Base-by-base conservation (phyloP, 2,888 invertebrate genomes). In the Drosophila stalkeri region DNA sequence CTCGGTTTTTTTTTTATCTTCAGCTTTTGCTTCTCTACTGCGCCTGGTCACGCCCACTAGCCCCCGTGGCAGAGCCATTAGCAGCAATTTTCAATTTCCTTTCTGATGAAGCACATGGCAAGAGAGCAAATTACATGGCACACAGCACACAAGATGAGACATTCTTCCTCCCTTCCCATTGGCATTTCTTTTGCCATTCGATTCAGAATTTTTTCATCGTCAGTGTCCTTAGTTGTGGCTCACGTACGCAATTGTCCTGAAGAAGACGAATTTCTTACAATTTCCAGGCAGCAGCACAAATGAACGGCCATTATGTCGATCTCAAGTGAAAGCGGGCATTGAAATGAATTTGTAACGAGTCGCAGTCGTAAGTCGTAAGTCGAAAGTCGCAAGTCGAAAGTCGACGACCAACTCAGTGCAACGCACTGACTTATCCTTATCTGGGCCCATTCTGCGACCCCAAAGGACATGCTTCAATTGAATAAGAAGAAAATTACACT, bases 61-160 rank as follows among this genome's bases (percentile, higher is more conserved):
- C 51, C 23, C 43, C 31, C 6, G 12, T 3, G 0, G 64, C 44
- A 61, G 79, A 61, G 79, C 89, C 80, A 82, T 89, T 80, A 84
- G 86, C 77, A 91, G 89, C 91, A 91, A 91, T 92, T 92, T 91
- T 91, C 91, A 91, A 91, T 91, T 92, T 91, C 91, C 91, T 92
- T 92, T 91, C 89, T 91, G 92, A 91, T 92, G 89, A 91, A 91
- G 92, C 91, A 91, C 92, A 91, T 90, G 79, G 90, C 91, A 91
- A 91, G 91, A 92, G 91, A 91, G 92, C 91, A 91, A 91, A 91
- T 91, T 91, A 91, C 84, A 91, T 90, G 82, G 86, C 89, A 81
- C 77, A 76, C 63, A 74, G 72, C 51, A 59, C 68, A 78, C 68
- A 75, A 72, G 81, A 72, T 80, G 75, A 74, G 76, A 70, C 75